Evolutionary conservation across 2,113 vertebrate species (phyloP), one percentile per base, ranked within the genome.

Genomic region (Myotis yumanensis): DNA sequence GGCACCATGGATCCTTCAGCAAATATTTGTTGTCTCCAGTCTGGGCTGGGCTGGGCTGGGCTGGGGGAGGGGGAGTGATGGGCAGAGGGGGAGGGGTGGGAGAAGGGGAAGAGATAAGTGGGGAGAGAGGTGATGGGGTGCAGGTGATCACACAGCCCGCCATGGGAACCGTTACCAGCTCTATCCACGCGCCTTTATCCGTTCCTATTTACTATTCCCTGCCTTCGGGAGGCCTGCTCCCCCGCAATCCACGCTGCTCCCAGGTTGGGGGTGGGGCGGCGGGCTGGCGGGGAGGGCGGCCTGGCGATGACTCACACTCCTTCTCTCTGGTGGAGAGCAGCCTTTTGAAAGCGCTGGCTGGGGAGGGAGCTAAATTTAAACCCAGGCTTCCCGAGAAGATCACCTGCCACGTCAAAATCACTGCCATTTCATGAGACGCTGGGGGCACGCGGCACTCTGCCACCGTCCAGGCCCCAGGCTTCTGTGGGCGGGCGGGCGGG

Each of bases 291-390:
- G n/a, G 59, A 76, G n/a, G 73, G 81, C 48, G 32, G 94, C 86
- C 92, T 89, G 94, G 15, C 7, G 75, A 92, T 97, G 97, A 97
- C 90, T 97, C 97, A 97, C 54, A 16, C 88, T 54, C 84, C 46
- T 89, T 86, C 75, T 0, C 68, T 37, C 57, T 4, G 75, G 30
- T 2, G 46, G n/a, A 90, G 88, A 82, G 81, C 95, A 94, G 95
- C 92, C 92, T 95, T 96, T 96, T 95, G 93, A 96, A 96, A 97
- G 95, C 90, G 95, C 95, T 94, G 95, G 96, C 96, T 97, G 96
- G 93, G 97, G 97, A 97, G 97, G 96, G 72, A 96, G 97, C 97
- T 97, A 97, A 97, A 97, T 97, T 97, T 97, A 97, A 94, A 97
- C 95, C 69, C 96, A 96, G 93, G 94, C 97, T 96, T 93, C 95